Conservation (phyloP, 2,888 invertebrate species). For the Pristionchus japonicus region DNA sequence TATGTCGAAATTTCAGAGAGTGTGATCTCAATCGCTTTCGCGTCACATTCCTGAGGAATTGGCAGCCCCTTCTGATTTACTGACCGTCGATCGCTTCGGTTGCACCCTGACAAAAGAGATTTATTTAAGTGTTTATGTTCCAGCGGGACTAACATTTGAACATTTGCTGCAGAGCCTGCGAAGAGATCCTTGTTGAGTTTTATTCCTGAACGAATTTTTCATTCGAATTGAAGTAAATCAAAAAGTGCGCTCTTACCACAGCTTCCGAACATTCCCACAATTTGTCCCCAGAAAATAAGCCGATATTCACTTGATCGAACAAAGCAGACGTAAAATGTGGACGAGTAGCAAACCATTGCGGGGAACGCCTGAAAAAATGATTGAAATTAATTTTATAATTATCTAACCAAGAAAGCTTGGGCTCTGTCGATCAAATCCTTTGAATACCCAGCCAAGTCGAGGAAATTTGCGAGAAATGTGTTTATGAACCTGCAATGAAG, state of each 20-base stretch:
- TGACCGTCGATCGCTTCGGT: no score
- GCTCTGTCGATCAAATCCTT: conserved; percentile 22
- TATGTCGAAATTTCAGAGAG: no score
- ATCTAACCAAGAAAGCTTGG: not conserved
- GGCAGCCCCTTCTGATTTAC: no score
- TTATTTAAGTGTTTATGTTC: no score
- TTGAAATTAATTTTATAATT: not conserved
- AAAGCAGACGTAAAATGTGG: conserved; percentile 24
- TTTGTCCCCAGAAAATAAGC: conserved; percentile 5
- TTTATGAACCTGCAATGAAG: not conserved
- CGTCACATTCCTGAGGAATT: no score
- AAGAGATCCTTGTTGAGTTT: no score
- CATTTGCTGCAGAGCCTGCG: no score
- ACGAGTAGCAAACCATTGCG: conserved; percentile 14
- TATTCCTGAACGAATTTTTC: no score
- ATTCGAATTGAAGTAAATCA: no score
- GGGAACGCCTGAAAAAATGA: not conserved
- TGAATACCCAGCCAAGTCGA: not conserved
- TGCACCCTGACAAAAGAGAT: no score
- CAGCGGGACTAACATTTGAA: no score
- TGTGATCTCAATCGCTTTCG: no score
- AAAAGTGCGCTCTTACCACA: conserved; percentile 3
- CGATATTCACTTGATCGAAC: not conserved
- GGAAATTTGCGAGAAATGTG: not conserved
- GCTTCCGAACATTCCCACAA: not conserved